Evolutionary conservation across 2,888 invertebrate genomes (phyloP).

Genomic region (Xiphydria camelus): DNA sequence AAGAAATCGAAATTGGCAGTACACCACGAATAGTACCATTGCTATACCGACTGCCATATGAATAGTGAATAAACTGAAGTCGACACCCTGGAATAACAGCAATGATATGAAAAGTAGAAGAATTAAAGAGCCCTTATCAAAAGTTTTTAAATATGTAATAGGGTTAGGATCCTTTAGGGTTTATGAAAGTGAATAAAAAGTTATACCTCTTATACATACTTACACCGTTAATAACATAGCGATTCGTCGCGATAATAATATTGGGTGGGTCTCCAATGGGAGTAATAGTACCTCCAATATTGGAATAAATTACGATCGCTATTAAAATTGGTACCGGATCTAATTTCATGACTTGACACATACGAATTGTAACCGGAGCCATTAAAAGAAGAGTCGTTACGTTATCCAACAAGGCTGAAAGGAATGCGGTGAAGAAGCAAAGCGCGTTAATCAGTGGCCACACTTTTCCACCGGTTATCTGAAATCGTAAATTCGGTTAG

Average conservation of each 20-base stretch:
- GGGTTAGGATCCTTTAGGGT: too few species aligned
- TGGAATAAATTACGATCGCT: constrained; percentile 85
- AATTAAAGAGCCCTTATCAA: too few species aligned
- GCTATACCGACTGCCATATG: constrained; percentile 81
- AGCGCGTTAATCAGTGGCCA: constrained; percentile 85
- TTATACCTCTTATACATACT: constrained; percentile 45
- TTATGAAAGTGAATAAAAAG: too few species aligned
- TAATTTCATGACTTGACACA: constrained; percentile 86
- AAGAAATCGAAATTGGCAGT: constrained; percentile 71
- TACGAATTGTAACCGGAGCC: constrained; percentile 84
- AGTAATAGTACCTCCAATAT: constrained; percentile 88
- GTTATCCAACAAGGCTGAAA: constrained; percentile 85
- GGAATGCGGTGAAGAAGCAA: constrained; percentile 76
- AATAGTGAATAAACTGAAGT: constrained; percentile 76
- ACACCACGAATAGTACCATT: constrained; percentile 69
- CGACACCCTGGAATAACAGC: constrained; percentile 74
- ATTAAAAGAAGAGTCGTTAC: constrained; percentile 86
- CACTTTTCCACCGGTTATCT: constrained; percentile 78
- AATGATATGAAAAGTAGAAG: too few species aligned
- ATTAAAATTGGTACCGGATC: constrained; percentile 87
- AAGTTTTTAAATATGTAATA: too few species aligned
- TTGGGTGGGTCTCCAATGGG: constrained; percentile 93
- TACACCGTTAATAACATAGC: constrained; percentile 70
- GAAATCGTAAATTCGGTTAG: too few species aligned
- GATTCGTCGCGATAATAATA: constrained; percentile 84